Conservation (phyloP, 1,140 invertebrate species). For the Tetraneura akinire region DNA sequence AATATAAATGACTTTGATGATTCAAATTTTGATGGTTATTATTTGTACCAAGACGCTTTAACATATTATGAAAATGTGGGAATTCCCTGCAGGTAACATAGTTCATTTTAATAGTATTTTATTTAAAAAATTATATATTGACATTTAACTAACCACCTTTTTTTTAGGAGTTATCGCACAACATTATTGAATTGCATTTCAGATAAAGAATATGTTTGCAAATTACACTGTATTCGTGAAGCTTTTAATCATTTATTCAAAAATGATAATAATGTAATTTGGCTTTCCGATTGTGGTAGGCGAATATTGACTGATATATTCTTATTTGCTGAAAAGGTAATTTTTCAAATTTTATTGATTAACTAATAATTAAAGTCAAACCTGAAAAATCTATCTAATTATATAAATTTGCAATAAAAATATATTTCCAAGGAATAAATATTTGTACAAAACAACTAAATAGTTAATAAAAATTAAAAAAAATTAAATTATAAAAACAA, state of each 20-base stretch:
- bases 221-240: constrained; percentile 85
- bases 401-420: no score
- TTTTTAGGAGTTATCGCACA: constrained; percentile 71
- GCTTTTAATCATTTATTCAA: constrained; percentile 82
- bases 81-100: constrained; percentile 74
- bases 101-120: not conserved
- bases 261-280: constrained; percentile 71
- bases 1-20: constrained; percentile 88
- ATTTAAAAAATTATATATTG: not conserved
- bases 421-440: no score
- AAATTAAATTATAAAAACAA: no score
- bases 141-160: no score
- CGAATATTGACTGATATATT: constrained; percentile 87
- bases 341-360: no score
- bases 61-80: constrained; percentile 75
- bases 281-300: constrained; percentile 84
- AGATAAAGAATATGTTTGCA: constrained; percentile 93
- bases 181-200: constrained; percentile 83
- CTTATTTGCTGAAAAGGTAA: constrained; percentile 82
- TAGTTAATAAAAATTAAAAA: no score
- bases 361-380: no score
- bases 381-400: no score
- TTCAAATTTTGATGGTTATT: constrained; percentile 74
- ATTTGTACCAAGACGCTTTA: constrained; percentile 78
- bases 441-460: no score